These are phyloP conservation scores for Takifugu rubripes DNA, from an alignment of 2,797 vertebrate genomes.

Conservation along the genomic window DNA sequence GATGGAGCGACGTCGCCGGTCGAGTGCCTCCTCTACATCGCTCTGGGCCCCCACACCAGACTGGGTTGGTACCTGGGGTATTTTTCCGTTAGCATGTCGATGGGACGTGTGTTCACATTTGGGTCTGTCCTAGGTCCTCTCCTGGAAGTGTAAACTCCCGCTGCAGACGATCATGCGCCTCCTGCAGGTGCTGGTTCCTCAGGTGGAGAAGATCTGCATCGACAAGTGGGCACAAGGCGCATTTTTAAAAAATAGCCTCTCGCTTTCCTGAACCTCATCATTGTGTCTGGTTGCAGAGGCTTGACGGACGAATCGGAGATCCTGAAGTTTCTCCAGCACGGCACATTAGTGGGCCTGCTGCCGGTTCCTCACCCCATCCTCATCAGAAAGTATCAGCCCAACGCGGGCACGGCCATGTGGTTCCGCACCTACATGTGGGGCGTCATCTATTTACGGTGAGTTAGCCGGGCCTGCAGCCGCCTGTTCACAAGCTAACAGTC, in stretches of 20 bases:
- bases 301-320: constrained; percentile 98
- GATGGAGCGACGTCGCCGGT: constrained; percentile 83
- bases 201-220: constrained; percentile 99
- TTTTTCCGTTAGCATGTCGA: not conserved
- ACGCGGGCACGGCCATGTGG: constrained; percentile 97
- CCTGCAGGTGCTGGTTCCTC: constrained; percentile 94
- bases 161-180: constrained; percentile 98
- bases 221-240: constrained; percentile 84
- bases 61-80: constrained; percentile 79
- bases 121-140: constrained; percentile 76
- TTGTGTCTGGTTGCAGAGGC: constrained; percentile 74
- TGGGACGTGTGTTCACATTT: too few species aligned
- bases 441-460: constrained; percentile 95
- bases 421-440: constrained; percentile 99
- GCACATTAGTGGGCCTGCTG: constrained; percentile 93
- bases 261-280: not conserved
- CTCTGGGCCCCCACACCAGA: constrained; percentile 89
- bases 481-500: not conserved
- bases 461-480: not conserved
- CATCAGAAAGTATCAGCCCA: constrained; percentile 98
- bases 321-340: constrained; percentile 94
- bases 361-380: constrained; percentile 98
- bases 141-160: constrained; percentile 96
- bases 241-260: not conserved
- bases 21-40: constrained; percentile 78